A percentile compares a stretch with the other conserved stretches of the same genome.
Conservation (phyloP, 2,797 vertebrate genomes). For the Coranthus polyacanthus region DNA sequence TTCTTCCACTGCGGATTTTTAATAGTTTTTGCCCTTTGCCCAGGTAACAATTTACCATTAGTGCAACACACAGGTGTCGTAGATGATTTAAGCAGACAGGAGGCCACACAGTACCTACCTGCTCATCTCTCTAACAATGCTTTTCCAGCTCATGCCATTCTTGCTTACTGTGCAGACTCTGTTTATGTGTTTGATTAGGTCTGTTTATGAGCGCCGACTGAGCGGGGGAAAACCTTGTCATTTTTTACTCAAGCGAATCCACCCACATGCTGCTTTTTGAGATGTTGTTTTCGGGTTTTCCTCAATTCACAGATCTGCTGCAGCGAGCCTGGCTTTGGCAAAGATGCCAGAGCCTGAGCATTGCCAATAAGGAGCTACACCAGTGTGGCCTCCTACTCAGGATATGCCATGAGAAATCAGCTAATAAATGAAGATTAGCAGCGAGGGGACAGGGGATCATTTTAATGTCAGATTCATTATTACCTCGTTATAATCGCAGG, state of each 20-base stretch:
- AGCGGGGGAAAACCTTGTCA: slow-evolving; percentile 68
- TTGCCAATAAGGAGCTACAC: slow-evolving; percentile 63
- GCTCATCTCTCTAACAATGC: slow-evolving; percentile 18
- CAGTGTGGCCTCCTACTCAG: slow-evolving; percentile 60
- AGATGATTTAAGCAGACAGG: no score
- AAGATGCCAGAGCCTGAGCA: slow-evolving; percentile 43
- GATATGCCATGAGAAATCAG: slow-evolving; percentile 53
- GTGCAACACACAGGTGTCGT: slow-evolving; percentile 1
- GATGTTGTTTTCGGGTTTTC: slow-evolving; percentile 59
- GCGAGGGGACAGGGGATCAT: slow-evolving; percentile 12
- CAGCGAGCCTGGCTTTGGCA: slow-evolving; percentile 62
- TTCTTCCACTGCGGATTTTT: no score
- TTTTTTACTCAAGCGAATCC: slow-evolving; percentile 71
- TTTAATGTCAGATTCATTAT: slow-evolving; percentile 26
- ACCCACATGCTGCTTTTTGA: slow-evolving; percentile 68
- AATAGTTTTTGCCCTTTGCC: no score
- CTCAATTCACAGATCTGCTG: slow-evolving; percentile 65
- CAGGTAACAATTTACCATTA: no score
- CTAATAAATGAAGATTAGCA: slow-evolving; percentile 51
- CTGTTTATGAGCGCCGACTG: slow-evolving; percentile 58
- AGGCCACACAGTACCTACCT: neutral
- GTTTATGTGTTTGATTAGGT: slow-evolving; percentile 56
- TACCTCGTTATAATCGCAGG: neutral
- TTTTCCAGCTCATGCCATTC: slow-evolving; percentile 2
- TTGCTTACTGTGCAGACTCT: slow-evolving; percentile 29